A percentile compares a stretch with the other conserved stretches of the same genome.
These are phyloP conservation scores for Chloropsis hardwickii DNA, from an alignment of 2,113 vertebrate species.

Conservation along the genomic window DNA sequence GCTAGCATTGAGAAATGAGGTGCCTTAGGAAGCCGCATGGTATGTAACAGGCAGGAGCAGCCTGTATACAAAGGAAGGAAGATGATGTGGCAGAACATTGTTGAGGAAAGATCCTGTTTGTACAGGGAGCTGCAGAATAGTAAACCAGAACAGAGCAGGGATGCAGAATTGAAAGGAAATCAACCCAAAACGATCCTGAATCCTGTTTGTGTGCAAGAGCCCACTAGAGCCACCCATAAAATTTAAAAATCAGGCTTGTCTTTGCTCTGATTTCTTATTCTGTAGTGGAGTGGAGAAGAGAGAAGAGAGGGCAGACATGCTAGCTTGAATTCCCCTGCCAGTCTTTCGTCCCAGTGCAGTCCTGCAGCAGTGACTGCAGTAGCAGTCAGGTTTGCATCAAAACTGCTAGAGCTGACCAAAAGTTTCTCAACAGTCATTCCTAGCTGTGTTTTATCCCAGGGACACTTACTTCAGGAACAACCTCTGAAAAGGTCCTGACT, in stretches of 20 bases:
- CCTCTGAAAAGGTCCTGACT: neutral
- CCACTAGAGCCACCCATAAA: neutral
- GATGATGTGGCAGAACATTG: constrained; percentile 54
- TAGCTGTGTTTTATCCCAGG: neutral
- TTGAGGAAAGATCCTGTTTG: constrained; percentile 60
- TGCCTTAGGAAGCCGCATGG: constrained; percentile 9
- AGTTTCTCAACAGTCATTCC: neutral
- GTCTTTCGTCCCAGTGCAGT: neutral
- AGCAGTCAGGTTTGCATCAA: neutral
- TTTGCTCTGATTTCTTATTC: neutral
- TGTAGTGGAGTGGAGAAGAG: neutral
- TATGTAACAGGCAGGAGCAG: constrained; percentile 26
- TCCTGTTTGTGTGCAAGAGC: neutral
- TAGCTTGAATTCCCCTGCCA: neutral
- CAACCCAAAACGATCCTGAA: neutral
- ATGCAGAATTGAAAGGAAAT: constrained; percentile 38
- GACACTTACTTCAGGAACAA: neutral
- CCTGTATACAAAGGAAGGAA: constrained; percentile 59
- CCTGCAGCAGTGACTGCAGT: neutral
- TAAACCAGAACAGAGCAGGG: constrained; percentile 5
- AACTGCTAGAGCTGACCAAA: neutral
- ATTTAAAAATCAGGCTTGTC: neutral
- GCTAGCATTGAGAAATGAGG: constrained; percentile 29
- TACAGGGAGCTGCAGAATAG: neutral
- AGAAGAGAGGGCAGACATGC: neutral